Evolutionary conservation across 2,888 invertebrate species (phyloP).

Genomic region (Hesperia comma): DNA sequence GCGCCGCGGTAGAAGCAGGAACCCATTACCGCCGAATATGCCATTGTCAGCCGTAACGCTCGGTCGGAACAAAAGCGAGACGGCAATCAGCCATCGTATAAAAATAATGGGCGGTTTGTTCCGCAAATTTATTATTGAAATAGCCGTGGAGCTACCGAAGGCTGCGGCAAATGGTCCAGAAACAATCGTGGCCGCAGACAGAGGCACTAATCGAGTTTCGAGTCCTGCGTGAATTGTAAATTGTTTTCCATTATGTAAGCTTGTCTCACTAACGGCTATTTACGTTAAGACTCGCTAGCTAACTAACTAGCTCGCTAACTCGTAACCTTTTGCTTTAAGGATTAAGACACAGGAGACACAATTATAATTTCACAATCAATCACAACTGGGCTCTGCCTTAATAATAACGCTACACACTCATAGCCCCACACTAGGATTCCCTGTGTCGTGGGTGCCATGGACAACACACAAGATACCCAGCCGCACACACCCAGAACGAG

Average conservation of each 20-base stretch:
- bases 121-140: slow-evolving; percentile 57
- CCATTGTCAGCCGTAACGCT: slow-evolving; percentile 27
- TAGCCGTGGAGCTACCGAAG: slow-evolving; percentile 51
- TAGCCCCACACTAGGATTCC: too few relatives aligned
- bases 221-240: not conserved
- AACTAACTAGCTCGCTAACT: too few relatives aligned
- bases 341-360: too few relatives aligned
- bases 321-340: too few relatives aligned
- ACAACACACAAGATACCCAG: too few relatives aligned
- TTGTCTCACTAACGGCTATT: not conserved
- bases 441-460: too few relatives aligned
- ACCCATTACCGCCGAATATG: slow-evolving; percentile 22
- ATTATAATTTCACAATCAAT: too few relatives aligned
- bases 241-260: not conserved
- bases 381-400: too few relatives aligned
- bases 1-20: not conserved
- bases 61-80: slow-evolving; percentile 43
- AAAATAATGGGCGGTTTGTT: slow-evolving; percentile 49
- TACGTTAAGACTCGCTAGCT: not conserved
- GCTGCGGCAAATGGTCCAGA: slow-evolving; percentile 51
- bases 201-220: not conserved
- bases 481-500: too few relatives aligned
- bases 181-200: slow-evolving; percentile 37
- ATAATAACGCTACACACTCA: too few relatives aligned
- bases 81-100: slow-evolving; percentile 44